These are phyloP conservation scores for Engystomops pustulosus DNA, from an alignment of 2,113 vertebrate genomes.

Conservation along the genomic window DNA sequence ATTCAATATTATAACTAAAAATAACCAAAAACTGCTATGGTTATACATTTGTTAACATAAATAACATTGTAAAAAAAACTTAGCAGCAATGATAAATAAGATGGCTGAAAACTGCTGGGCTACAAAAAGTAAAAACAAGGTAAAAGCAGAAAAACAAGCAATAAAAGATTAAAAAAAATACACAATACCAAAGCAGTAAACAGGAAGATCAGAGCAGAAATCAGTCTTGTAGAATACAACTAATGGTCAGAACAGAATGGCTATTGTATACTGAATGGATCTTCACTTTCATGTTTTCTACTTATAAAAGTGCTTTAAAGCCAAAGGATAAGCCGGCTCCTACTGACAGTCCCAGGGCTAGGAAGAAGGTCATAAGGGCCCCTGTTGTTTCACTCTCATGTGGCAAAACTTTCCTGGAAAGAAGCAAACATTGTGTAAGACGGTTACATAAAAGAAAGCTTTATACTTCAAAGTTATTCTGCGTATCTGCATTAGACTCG, in stretches of 20 bases:
- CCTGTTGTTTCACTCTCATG: conserved; percentile 84
- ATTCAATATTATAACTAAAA: background rate
- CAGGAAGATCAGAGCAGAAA: background rate
- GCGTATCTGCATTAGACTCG: no score
- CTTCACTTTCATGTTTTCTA: background rate
- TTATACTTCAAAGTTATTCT: no score
- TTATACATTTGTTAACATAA: background rate
- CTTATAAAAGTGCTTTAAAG: conserved; percentile 75
- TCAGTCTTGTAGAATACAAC: background rate
- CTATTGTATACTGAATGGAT: background rate
- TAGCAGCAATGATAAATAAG: conserved; percentile 18
- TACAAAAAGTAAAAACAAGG: background rate
- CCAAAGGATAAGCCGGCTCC: conserved; percentile 82
- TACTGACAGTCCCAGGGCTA: conserved; percentile 82
- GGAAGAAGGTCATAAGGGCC: conserved; percentile 89
- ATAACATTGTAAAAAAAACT: background rate
- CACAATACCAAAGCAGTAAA: background rate
- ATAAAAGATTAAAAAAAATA: background rate
- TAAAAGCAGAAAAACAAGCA: background rate
- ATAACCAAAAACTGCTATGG: background rate
- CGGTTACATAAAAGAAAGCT: no score
- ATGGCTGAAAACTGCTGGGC: background rate
- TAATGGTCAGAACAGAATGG: background rate
- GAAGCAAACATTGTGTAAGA: background rate
- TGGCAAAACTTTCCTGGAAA: conserved; percentile 75